A percentile compares a stretch with the other conserved stretches of the same genome.
Conservation (phyloP, 2,888 invertebrate genomes). For the Agonopterix arenella region DNA sequence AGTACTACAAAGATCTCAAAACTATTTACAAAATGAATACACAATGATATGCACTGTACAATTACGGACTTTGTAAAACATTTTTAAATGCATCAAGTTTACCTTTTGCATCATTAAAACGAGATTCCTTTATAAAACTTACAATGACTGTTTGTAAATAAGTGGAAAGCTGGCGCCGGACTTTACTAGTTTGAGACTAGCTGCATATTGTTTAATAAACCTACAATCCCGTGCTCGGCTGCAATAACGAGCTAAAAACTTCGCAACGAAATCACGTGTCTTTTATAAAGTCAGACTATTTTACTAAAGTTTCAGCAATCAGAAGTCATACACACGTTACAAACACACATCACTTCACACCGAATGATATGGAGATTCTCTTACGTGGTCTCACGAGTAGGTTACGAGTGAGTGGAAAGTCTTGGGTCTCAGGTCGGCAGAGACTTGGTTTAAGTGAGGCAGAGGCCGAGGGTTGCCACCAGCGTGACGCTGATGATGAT, state of each 20-base stretch:
- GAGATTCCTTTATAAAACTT: constrained; percentile 18
- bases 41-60: constrained; percentile 65
- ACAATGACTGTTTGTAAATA: constrained; percentile 8
- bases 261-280: constrained; percentile 24
- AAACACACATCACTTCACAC: constrained; percentile 28
- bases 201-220: constrained; percentile 13
- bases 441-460: constrained; percentile 31
- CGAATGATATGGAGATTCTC: constrained; percentile 46
- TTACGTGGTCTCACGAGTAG: constrained; percentile 26
- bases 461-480: constrained; percentile 21
- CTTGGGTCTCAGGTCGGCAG: constrained; percentile 15
- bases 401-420: constrained; percentile 14
- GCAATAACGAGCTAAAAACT: constrained; percentile 7
- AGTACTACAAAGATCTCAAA: constrained; percentile 42
- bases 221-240: constrained; percentile 5
- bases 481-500: constrained; percentile 24
- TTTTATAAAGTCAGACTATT: constrained; percentile 30
- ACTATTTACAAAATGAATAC: constrained; percentile 67
- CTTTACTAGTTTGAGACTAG: constrained; percentile 34
- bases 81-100: constrained; percentile 37
- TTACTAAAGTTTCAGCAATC: constrained; percentile 17
- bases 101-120: constrained; percentile 13
- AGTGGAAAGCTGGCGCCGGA: constrained; percentile 25
- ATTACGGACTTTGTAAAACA: constrained; percentile 38
- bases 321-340: constrained; percentile 19